Conservation (phyloP, 1,140 invertebrate species). For the Caerostris darwini region DNA sequence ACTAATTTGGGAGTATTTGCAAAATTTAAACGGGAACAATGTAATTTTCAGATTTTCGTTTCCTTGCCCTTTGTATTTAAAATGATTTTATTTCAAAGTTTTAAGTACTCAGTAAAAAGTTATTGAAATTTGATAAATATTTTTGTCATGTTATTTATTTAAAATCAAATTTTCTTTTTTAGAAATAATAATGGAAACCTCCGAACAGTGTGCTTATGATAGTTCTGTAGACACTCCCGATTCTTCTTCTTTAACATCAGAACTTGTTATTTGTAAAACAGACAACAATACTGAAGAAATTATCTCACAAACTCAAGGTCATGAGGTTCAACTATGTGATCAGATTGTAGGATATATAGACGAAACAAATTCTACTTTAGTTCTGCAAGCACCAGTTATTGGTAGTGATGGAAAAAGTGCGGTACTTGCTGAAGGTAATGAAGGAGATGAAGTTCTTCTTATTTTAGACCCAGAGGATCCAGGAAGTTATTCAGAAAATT, state of each 20-base stretch:
- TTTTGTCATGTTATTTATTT: not conserved
- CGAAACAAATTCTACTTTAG: not conserved
- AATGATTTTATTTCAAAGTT: not conserved
- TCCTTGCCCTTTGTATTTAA: not conserved
- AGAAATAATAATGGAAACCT: conserved; percentile 17
- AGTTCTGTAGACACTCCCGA: not conserved
- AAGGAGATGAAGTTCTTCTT: not conserved
- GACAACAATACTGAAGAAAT: not conserved
- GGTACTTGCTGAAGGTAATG: not conserved
- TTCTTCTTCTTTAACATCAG: not conserved
- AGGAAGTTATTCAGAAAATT: not conserved
- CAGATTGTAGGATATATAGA: not conserved
- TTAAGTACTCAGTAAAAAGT: not conserved
- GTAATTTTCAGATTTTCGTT: not conserved
- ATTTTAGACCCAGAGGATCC: not conserved
- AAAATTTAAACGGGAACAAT: not conserved
- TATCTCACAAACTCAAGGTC: not conserved
- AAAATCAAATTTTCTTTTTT: not conserved
- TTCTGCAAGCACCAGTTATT: not conserved
- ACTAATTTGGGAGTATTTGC: not conserved
- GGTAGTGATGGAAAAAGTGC: not conserved
- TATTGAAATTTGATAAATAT: not conserved
- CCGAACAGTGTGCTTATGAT: not conserved
- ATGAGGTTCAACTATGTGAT: not conserved
- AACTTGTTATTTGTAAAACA: not conserved